Conservation (phyloP, 2,797 vertebrate species). For the Micrastur ruficollis region DNA sequence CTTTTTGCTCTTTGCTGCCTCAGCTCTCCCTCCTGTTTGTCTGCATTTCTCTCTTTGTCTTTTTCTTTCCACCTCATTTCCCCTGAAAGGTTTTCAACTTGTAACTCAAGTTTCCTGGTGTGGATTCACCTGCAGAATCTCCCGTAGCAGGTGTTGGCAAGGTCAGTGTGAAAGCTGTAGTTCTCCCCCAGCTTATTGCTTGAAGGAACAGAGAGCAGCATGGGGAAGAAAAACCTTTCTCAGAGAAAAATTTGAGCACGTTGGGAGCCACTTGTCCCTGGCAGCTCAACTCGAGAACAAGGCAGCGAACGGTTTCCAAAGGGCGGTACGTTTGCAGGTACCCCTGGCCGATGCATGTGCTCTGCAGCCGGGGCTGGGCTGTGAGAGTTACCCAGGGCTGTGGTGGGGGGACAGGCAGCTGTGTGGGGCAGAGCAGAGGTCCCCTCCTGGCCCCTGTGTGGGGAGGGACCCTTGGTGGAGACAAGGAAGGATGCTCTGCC, state of each 20-base stretch:
- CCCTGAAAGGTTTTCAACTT: background rate
- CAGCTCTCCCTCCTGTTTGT: background rate
- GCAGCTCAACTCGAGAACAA: background rate
- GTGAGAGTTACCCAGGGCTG: background rate
- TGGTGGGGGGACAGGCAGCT: background rate
- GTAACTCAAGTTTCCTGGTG: background rate
- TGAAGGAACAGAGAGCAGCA: background rate
- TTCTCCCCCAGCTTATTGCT: background rate
- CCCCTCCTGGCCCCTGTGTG: background rate
- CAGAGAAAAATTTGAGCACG: background rate
- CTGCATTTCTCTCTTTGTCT: background rate
- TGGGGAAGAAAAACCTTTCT: background rate
- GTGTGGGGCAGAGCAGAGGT: background rate
- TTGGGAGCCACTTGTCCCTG: background rate
- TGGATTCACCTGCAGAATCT: background rate
- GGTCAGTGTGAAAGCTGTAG: background rate
- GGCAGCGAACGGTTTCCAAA: background rate
- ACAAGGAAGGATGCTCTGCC: background rate
- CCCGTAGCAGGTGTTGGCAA: background rate
- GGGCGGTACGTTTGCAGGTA: background rate
- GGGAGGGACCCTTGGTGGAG: background rate
- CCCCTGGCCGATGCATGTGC: background rate
- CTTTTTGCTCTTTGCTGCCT: background rate
- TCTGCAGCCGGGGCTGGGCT: background rate
- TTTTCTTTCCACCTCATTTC: background rate